A percentile compares a stretch with the other conserved stretches of the same genome.
These are phyloP conservation scores for Hymenopus coronatus DNA, from an alignment of 2,888 invertebrate genomes.

Conservation along the genomic window DNA sequence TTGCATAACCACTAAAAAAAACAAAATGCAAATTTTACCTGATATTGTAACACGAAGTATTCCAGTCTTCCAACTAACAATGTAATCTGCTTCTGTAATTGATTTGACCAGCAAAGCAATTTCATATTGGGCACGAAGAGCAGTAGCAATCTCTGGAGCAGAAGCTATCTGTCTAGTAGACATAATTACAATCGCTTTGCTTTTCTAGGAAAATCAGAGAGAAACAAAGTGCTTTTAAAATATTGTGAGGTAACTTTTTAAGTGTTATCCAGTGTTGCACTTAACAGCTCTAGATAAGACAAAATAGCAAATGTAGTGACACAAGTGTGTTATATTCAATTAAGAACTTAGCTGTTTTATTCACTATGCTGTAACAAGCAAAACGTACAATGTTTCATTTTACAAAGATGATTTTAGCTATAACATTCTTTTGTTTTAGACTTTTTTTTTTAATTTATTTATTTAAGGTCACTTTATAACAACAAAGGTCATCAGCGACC, in stretches of 20 bases:
- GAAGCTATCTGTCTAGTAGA: constrained; percentile 3
- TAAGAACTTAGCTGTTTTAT: too few species aligned
- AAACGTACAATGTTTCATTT: too few species aligned
- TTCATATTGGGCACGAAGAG: background rate
- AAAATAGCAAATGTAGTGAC: too few species aligned
- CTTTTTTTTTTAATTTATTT: too few species aligned
- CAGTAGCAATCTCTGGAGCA: constrained; percentile 15
- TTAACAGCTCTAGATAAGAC: background rate
- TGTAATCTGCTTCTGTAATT: background rate
- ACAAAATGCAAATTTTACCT: background rate
- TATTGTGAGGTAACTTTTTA: background rate
- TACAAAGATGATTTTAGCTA: too few species aligned
- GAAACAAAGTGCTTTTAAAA: background rate
- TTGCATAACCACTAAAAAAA: background rate
- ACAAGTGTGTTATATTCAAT: too few species aligned
- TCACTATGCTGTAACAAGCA: too few species aligned
- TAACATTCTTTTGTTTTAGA: too few species aligned
- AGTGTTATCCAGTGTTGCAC: background rate
- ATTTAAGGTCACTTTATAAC: too few species aligned
- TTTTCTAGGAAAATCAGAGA: background rate
- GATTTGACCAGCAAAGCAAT: background rate
- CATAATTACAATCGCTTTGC: background rate
- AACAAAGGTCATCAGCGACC: too few species aligned
- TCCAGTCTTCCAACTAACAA: constrained; percentile 1
- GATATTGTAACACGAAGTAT: background rate